Percentiles rank a stretch among this genome's conserved stretches.
phyloP scores from a whole-genome alignment of 2,888 invertebrate species.

The Lasiommata megera region DNA sequence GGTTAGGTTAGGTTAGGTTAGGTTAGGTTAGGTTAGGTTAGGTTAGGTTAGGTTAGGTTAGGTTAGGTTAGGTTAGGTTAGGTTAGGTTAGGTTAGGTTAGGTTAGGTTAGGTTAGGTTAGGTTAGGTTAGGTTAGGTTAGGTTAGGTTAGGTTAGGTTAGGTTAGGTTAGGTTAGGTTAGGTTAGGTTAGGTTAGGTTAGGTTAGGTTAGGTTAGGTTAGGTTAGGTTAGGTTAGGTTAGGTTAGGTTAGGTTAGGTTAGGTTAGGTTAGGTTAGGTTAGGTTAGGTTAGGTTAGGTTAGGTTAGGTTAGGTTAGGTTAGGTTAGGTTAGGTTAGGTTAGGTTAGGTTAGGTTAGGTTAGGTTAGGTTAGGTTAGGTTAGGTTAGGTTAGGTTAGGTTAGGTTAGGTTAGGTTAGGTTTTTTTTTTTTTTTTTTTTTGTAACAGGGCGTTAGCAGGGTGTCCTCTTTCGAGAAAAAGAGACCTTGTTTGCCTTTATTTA shows the following conservation, averaged over 20 bases:
- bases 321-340: conserved; percentile 3
- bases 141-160: not conserved
- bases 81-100: not conserved
- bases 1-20: not conserved
- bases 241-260: not conserved
- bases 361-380: conserved; percentile 3
- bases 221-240: not conserved
- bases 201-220: not conserved
- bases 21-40: not conserved
- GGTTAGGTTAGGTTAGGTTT: conserved; percentile 1
- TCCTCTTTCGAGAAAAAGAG: too few relatives aligned
- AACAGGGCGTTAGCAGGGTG: too few relatives aligned
- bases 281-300: not conserved
- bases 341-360: conserved; percentile 3
- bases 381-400: conserved; percentile 3
- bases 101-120: not conserved
- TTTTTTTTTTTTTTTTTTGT: too few relatives aligned
- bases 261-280: not conserved
- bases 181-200: not conserved
- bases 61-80: not conserved
- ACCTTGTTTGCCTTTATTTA: too few relatives aligned
- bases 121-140: not conserved
- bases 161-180: not conserved
- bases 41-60: not conserved
- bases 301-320: not conserved